Conservation (phyloP, 1,140 invertebrate species). For the Caenorhabditis brenneri region DNA sequence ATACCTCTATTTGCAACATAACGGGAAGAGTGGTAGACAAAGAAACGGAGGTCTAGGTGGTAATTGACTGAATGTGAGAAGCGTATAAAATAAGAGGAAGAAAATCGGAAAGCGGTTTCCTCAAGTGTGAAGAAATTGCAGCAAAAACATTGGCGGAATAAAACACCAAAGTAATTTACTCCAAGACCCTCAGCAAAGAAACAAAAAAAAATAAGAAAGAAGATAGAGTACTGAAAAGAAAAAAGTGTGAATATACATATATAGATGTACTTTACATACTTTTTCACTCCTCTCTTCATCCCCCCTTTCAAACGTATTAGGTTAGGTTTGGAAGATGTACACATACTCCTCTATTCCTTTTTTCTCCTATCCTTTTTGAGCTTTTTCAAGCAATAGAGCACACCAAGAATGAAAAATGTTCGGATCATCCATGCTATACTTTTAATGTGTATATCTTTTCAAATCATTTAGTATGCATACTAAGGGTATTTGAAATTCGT, state of each 20-base stretch:
- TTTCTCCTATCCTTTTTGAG: not conserved
- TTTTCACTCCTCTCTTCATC: slow-evolving; percentile 4
- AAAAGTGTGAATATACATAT: slow-evolving; percentile 20
- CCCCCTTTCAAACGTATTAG: slow-evolving; percentile 42
- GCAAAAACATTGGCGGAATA: slow-evolving; percentile 42
- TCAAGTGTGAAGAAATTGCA: slow-evolving; percentile 32
- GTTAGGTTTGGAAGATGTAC: slow-evolving; percentile 31
- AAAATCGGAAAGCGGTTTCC: slow-evolving; percentile 26
- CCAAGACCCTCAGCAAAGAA: not conserved
- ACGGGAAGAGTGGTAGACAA: slow-evolving; percentile 18
- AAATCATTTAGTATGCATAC: not conserved
- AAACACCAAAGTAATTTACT: slow-evolving; percentile 19
- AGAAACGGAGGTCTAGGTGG: not conserved
- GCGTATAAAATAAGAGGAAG: not conserved
- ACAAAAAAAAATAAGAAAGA: not conserved
- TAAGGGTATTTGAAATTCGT: not conserved
- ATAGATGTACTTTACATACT: slow-evolving; percentile 37
- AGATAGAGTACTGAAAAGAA: not conserved
- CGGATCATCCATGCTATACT: not conserved
- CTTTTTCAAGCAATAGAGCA: not conserved
- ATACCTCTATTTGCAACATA: not conserved
- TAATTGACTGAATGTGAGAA: slow-evolving; percentile 40
- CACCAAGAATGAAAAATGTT: not conserved
- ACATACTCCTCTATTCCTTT: not conserved
- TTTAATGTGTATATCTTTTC: not conserved